These are phyloP conservation scores for Drosophila histrio DNA, from an alignment of 2,888 invertebrate species.

Conservation along the genomic window DNA sequence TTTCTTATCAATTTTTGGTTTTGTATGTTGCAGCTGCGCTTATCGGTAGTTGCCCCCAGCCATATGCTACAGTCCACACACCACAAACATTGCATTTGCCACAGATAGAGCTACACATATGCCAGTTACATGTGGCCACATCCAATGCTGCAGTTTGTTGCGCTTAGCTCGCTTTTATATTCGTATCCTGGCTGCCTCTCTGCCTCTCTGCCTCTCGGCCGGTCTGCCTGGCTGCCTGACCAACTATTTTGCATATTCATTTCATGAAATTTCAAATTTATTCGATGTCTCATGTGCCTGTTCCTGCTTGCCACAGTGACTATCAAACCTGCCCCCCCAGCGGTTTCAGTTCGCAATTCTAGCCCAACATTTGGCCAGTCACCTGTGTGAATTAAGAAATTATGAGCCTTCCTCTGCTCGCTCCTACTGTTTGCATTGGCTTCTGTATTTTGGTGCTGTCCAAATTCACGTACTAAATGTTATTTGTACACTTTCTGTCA, in stretches of 20 bases:
- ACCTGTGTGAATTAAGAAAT: constrained; percentile 55
- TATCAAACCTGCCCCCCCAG: constrained; percentile 13
- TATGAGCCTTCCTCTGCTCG: constrained; percentile 1
- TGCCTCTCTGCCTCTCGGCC: not conserved
- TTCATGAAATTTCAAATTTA: constrained; percentile 72
- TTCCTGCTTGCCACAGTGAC: constrained; percentile 1
- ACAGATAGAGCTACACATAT: constrained; percentile 24
- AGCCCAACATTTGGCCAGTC: constrained; percentile 29
- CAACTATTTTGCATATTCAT: constrained; percentile 75
- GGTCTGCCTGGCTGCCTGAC: constrained; percentile 2
- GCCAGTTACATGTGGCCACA: constrained; percentile 23
- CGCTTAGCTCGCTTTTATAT: constrained; percentile 46
- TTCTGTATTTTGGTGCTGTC: not conserved
- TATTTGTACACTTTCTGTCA: constrained; percentile 4
- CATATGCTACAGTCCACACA: constrained; percentile 2
- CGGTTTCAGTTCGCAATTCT: not conserved
- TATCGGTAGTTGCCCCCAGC: constrained; percentile 34
- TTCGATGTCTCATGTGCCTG: constrained; percentile 61
- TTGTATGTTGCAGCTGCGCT: constrained; percentile 39
- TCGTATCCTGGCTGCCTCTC: constrained; percentile 12
- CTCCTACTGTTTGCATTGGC: constrained; percentile 7
- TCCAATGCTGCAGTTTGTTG: constrained; percentile 38
- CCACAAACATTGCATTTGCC: constrained; percentile 15
- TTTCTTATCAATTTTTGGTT: constrained; percentile 57
- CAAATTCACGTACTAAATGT: constrained; percentile 4